Percentiles rank a stretch among this genome's conserved stretches.
Conservation (phyloP, 2,113 vertebrate genomes). For the Oreochromis niloticus region DNA sequence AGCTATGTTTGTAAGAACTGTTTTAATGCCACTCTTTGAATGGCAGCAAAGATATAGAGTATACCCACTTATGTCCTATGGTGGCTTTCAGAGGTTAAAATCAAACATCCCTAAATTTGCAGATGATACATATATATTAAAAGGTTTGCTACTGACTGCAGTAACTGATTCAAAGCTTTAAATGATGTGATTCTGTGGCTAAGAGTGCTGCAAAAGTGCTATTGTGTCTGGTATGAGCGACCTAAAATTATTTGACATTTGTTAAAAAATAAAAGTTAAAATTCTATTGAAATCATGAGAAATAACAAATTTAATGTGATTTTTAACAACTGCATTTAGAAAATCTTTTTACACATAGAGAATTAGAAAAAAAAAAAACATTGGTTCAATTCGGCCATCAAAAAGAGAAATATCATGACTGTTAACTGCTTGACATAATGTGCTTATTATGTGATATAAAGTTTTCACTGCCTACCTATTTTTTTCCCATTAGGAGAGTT, state of each 20-base stretch:
- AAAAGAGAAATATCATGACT: background rate
- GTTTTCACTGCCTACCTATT: background rate
- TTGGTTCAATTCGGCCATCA: background rate
- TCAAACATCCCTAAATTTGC: background rate
- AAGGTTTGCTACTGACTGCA: background rate
- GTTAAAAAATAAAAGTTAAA: background rate
- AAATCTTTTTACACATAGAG: background rate
- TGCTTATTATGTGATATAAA: background rate
- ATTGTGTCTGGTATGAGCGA: background rate
- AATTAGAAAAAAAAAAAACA: background rate
- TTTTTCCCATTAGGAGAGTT: constrained; percentile 9
- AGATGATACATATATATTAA: background rate
- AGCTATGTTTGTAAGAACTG: background rate
- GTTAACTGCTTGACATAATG: background rate
- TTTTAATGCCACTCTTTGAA: background rate
- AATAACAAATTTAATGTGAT: background rate
- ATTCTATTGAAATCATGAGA: background rate
- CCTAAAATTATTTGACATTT: background rate
- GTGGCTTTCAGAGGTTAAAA: background rate
- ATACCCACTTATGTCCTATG: background rate
- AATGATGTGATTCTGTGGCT: background rate
- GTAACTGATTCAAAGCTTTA: background rate
- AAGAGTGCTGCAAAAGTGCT: background rate
- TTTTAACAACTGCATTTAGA: background rate
- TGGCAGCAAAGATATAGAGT: background rate